These are phyloP conservation scores for Oenanthe melanoleuca DNA, from an alignment of 2,113 vertebrate genomes.

Conservation along the genomic window DNA sequence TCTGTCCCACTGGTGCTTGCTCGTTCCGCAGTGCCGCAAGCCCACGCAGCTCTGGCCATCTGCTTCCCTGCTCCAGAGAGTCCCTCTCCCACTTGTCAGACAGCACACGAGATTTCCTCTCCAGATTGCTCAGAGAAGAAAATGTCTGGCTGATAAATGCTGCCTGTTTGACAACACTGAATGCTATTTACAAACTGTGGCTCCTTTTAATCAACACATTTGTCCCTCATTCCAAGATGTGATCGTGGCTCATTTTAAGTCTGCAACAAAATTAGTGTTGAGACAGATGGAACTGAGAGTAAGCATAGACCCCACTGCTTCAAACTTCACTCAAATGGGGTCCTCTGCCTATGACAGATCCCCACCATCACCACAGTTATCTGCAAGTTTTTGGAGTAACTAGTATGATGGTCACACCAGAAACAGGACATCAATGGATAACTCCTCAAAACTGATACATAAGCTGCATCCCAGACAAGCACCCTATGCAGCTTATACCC, in stretches of 20 bases:
- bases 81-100: neutral
- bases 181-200: constrained; percentile 14
- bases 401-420: neutral
- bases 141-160: neutral
- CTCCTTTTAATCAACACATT: neutral
- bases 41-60: neutral
- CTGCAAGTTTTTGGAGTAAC: neutral
- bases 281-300: neutral
- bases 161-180: neutral
- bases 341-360: neutral
- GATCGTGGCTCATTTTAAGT: neutral
- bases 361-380: neutral
- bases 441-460: neutral
- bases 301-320: no score
- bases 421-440: neutral
- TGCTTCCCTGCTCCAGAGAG: neutral
- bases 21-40: neutral
- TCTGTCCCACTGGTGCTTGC: neutral
- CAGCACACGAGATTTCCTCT: neutral
- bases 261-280: neutral
- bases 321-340: neutral
- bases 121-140: neutral
- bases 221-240: neutral
- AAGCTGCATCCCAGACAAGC: neutral
- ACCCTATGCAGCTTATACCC: neutral